phyloP scores from a whole-genome alignment of 2,113 vertebrate genomes.

The Lasiurus borealis region DNA sequence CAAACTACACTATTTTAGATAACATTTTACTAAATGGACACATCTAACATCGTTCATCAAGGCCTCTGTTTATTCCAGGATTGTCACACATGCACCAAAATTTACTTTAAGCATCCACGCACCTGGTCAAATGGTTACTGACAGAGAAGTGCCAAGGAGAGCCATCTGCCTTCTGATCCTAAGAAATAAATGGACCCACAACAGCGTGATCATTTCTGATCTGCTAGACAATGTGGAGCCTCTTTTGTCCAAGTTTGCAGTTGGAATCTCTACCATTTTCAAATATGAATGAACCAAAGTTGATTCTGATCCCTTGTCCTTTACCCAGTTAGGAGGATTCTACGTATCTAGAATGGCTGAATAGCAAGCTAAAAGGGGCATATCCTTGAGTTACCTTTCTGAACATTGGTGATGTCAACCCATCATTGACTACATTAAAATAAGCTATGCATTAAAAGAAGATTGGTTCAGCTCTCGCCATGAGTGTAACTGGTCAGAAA shows the following conservation, averaged over 20 bases:
- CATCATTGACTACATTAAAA: conserved; percentile 3
- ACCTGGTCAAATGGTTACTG: background rate
- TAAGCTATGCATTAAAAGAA: conserved; percentile 6
- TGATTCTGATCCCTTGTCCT: background rate
- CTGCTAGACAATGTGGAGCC: background rate
- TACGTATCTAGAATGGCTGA: background rate
- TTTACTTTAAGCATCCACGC: background rate
- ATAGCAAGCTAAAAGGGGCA: background rate
- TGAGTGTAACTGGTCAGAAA: background rate
- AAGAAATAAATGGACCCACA: conserved; percentile 17
- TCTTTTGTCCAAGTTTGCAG: background rate
- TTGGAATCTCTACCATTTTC: background rate
- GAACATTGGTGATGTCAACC: background rate
- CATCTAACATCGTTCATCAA: conserved; percentile 14
- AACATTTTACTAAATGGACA: conserved; percentile 1
- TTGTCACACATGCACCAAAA: background rate
- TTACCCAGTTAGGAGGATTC: background rate
- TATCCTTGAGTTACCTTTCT: conserved; percentile 31
- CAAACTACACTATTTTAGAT: background rate
- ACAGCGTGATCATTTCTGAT: background rate
- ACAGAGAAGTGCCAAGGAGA: conserved; percentile 14
- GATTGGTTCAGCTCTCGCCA: background rate
- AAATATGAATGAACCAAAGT: conserved; percentile 11
- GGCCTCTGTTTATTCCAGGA: background rate
- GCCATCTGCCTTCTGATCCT: background rate